Conservation (phyloP, 2,888 invertebrate species). For the Morinoia aosen region DNA sequence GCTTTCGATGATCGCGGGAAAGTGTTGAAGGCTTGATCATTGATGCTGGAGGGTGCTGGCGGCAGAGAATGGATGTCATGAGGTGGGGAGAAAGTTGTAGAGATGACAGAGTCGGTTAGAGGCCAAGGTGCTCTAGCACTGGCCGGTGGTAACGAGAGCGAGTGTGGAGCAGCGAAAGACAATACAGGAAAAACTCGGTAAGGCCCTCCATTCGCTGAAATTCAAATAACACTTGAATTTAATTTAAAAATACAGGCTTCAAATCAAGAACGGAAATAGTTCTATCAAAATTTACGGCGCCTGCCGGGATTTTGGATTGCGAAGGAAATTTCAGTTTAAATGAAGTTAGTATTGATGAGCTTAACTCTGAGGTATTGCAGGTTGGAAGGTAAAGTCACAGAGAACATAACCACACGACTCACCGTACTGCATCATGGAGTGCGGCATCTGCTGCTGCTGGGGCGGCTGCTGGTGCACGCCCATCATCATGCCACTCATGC, state of each 20-base stretch:
- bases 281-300: not conserved
- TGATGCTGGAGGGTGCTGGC: not conserved
- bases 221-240: conserved; percentile 13
- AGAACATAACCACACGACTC: not conserved
- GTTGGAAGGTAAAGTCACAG: not conserved
- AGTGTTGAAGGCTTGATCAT: conserved; percentile 2
- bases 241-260: not conserved
- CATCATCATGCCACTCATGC: conserved; percentile 39
- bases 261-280: not conserved
- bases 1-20: conserved; percentile 21
- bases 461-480: conserved; percentile 27
- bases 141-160: conserved; percentile 7
- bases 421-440: conserved; percentile 47
- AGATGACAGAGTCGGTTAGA: not conserved
- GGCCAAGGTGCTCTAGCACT: not conserved
- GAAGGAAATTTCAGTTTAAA: not conserved
- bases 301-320: not conserved
- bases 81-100: conserved; percentile 1
- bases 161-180: not conserved
- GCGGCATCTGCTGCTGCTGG: conserved; percentile 24
- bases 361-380: not conserved
- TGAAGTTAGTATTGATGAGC: not conserved
- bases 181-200: conserved; percentile 12
- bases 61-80: not conserved
- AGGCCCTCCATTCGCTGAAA: not conserved